Evolutionary conservation across 2,797 vertebrate genomes (phyloP).

Genomic region (Linurgus olivaceus): DNA sequence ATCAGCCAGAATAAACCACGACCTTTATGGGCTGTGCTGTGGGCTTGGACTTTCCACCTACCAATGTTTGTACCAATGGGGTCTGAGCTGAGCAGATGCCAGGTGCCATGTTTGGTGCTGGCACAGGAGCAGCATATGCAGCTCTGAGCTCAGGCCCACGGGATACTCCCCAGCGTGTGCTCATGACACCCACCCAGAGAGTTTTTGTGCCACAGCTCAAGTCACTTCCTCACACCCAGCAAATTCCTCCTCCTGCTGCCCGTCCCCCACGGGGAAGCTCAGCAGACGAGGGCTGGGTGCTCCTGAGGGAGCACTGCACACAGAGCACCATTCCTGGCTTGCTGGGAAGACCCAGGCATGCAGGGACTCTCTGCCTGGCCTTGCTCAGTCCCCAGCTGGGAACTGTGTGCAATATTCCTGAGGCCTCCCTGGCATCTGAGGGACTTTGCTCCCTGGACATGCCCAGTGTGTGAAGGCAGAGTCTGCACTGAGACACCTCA

Average conservation of each 20-base stretch:
- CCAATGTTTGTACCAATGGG: slow-evolving; percentile 51
- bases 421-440: neutral
- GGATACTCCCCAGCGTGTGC: slow-evolving; percentile 57
- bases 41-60: slow-evolving; percentile 67
- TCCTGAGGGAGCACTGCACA: neutral
- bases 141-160: slow-evolving; percentile 62
- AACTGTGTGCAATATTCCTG: neutral
- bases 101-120: slow-evolving; percentile 59
- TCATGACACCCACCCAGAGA: slow-evolving; percentile 59
- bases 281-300: neutral
- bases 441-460: neutral
- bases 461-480: neutral
- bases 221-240: slow-evolving; percentile 50
- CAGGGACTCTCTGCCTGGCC: neutral
- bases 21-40: slow-evolving; percentile 62
- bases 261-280: neutral
- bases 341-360: neutral
- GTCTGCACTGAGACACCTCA: neutral
- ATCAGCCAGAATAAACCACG: slow-evolving; percentile 68
- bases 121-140: slow-evolving; percentile 56
- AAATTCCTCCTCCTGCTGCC: slow-evolving; percentile 26
- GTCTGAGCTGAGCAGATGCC: slow-evolving; percentile 63
- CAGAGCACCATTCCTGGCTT: neutral
- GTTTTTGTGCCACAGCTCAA: slow-evolving; percentile 50
- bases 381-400: neutral